Evolutionary conservation across 30 jellyfish, hydroid and myxozoan genomes (phyloP).

Genomic region (Aurelia sp.): DNA sequence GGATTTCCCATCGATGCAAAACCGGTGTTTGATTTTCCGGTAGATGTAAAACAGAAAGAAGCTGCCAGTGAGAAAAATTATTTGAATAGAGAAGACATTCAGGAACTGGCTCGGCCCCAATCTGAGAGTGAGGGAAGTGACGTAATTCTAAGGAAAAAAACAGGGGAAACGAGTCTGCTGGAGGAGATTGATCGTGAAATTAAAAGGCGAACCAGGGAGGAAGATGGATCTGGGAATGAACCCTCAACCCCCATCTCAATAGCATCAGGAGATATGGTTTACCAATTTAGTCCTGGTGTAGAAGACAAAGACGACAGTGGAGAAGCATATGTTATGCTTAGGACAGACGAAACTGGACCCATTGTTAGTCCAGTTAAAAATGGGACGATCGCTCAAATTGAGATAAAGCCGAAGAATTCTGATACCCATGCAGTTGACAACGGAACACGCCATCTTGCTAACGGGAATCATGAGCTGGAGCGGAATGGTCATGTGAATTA

Average conservation of each 20-base stretch:
- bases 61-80: slow-evolving; percentile 16
- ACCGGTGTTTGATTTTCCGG: slow-evolving; percentile 61
- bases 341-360: slow-evolving; percentile 55
- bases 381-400: too few species aligned
- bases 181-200: slow-evolving; percentile 71
- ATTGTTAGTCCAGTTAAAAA: background rate
- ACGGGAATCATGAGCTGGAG: background rate
- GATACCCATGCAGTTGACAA: background rate
- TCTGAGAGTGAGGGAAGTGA: background rate
- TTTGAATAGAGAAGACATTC: slow-evolving; percentile 46
- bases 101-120: slow-evolving; percentile 31
- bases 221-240: slow-evolving; percentile 15
- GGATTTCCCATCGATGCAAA: slow-evolving; percentile 24
- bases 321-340: slow-evolving; percentile 45
- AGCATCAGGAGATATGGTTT: slow-evolving; percentile 27
- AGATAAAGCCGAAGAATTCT: too few species aligned
- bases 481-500: background rate
- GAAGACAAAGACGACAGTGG: slow-evolving; percentile 47
- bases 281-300: slow-evolving; percentile 8
- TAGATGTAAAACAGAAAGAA: slow-evolving; percentile 10
- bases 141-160: slow-evolving; percentile 20
- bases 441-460: background rate
- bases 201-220: slow-evolving; percentile 53
- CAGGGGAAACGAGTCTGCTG: slow-evolving; percentile 37
- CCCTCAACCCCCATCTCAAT: slow-evolving; percentile 31